phyloP scores from a whole-genome alignment of 2,888 invertebrate species.

The Eristalinus sepulchralis region DNA sequence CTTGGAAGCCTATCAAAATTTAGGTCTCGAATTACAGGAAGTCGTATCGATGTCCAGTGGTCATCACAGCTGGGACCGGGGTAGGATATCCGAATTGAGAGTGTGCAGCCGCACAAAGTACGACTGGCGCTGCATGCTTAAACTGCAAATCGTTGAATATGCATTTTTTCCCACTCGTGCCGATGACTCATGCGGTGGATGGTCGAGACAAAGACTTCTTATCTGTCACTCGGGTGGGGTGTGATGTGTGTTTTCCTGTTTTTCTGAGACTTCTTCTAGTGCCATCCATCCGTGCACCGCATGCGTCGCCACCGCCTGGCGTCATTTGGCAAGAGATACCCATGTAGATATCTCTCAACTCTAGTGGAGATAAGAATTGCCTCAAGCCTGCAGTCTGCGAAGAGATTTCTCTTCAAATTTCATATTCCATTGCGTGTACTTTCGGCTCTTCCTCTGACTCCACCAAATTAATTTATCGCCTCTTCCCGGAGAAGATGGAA shows the following conservation, averaged over 20 bases:
- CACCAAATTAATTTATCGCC: background rate
- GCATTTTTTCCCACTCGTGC: background rate
- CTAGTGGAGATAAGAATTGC: constrained; percentile 33
- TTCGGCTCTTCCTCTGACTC: background rate
- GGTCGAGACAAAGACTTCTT: constrained; percentile 30
- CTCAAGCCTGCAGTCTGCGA: background rate
- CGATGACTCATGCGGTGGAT: constrained; percentile 13
- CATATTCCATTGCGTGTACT: constrained; percentile 16
- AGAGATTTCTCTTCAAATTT: constrained; percentile 29
- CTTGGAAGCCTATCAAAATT: constrained; percentile 47
- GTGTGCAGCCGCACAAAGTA: constrained; percentile 52
- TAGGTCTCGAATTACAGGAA: constrained; percentile 60
- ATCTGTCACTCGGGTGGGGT: background rate
- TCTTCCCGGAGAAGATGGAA: background rate
- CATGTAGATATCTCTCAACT: constrained; percentile 30
- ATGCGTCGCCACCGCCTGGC: too few species aligned
- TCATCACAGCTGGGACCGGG: background rate
- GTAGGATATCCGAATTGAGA: constrained; percentile 58
- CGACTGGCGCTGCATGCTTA: background rate
- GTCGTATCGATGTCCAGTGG: constrained; percentile 20
- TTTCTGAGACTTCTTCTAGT: background rate
- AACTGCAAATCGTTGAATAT: background rate
- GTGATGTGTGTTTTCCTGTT: background rate
- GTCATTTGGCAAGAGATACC: too few species aligned
- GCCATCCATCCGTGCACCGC: background rate